Evolutionary conservation across 2,888 invertebrate species (phyloP), one percentile per base, ranked within the genome.

Genomic region (Oscheius sp.): DNA sequence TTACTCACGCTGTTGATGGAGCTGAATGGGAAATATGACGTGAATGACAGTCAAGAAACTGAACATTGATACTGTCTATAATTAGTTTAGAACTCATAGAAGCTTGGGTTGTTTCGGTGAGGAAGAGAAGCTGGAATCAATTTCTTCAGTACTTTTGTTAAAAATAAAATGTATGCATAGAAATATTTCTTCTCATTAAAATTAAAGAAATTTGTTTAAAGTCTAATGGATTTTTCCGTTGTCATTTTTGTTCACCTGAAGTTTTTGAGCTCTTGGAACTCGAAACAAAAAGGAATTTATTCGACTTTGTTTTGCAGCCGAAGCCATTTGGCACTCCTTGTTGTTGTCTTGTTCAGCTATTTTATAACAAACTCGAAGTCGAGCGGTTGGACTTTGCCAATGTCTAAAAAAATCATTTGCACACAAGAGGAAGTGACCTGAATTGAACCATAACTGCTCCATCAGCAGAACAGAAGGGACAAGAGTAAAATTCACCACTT

Each of bases 301-400:
- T 50, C 73, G 73, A 56, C 74, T 74, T 61, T 78, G 78, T 50
- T 72, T 70, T 5, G 73, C 70, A 14, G 72, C 68, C 32, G 63
- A 50, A 1, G 75, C 74, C 38, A 69, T 45, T 51, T 73, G 73
- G 41, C 78, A 78, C 56, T 74, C 71, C 36, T 70, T 75, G 1
- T 59, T 38, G 8, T 50, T 56, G 24, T 70, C 14, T n/a, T 45
- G 45, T 9, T 47, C 36, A 12, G 28, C 66, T 32, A 63, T 69
- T 26, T 71, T 73, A 36, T 74, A 79, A 47, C 79, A 79, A 4
- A 79, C 51, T 26, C 70, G 68, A 14, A 75, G 67, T 57, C 68
- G 68, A 3, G 79, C 74, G 9, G 75, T 73, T 2, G 79, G 75
- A 67, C 70, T 74, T 62, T 79, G 79, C 79, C 79, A 79, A 47